Evolutionary conservation across 1,140 invertebrate genomes (phyloP), one percentile per base, ranked within the genome.

Genomic region (Colletes latitarsis): DNA sequence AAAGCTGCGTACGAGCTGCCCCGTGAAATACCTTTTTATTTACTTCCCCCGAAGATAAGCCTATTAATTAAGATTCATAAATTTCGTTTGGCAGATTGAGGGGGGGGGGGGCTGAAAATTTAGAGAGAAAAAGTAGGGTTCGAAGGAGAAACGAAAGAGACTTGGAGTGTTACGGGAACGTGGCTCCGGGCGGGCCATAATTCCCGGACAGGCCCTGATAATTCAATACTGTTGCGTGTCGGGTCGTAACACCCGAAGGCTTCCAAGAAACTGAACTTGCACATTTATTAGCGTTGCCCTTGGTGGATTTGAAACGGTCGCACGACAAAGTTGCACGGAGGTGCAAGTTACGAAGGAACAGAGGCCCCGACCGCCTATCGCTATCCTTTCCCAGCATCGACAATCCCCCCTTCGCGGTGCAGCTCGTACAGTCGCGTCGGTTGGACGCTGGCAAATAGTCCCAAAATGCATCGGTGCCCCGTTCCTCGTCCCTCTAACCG

Each of bases 381-480:
- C 77, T 78, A 78, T 60, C 77, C 77, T 60, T 72, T 63, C 69
- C n/a, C 43, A 21, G 53, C n/a, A 70, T 6, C 52, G 39, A 14
- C 63, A 55, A 77, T 30, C 68, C 82, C 67, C 72, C 62, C 70
- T 69, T 67, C 82, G 43, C 49, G 9, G 49, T 49, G 8, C 49
- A 63, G 64, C 43, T 62, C 72, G n/a, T 55, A 64, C 53, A 64
- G 15, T 74, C 52, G 53, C 69, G 15, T 74, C 52, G 53, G 68
- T 52, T 73, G 70, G 63, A 60, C 77, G 78, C 82, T 83, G 78
- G 81, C 83, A 87, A 90, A 89, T 92, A 93, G 92, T 93, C 91
- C 92, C 89, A 92, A 93, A 93, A 93, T 91, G 89, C 90, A 90
- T 89, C 87, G 86, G 79, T 73, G 68, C 85, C 85, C 87, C 84